Base-by-base conservation (phyloP, 1,140 invertebrate genomes). In the Mylabris phalerata region DNA sequence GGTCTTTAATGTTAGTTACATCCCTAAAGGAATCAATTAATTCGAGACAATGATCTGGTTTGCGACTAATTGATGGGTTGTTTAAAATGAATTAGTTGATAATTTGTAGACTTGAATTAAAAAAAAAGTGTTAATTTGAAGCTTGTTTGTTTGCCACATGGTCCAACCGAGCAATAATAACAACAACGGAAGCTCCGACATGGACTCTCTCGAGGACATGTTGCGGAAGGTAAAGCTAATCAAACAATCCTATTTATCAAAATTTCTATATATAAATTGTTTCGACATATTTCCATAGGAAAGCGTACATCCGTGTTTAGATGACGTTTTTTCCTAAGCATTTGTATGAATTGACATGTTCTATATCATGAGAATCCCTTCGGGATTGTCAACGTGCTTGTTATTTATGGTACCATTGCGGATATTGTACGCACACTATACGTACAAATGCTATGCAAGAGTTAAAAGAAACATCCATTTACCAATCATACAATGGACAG, bases 161-260 rank as follows among this genome's bases (percentile, higher is more conserved):
- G 73, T 75, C 60, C 73, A 73, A 57, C 73, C 73, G 59, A 71
- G 73, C 66, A 83, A 83, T 62, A 83, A 71, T 46, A 55, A 81
- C 74, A 84, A 83, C 77, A 86, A 85, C 75, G 81, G 82, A 73
- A 79, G 84, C 73, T 79, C 85, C 76, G 86, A 88, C 77, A 87
- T 88, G 81, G 86, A 89, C 71, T 88, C 87, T 62, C 78, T 89
- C 64, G 86, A 89, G 73, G 87, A 89, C 77, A 88, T 88, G 85
- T 80, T 89, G 71, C 82, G 85, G 72, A 89, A 89, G 86, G 86
- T 89, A 79, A 81, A 51, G 40, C 5, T 9, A 32, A 32, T 32
- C 32, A 32, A 32, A 32, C 4, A 1, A 32, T 32, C 32, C 4
- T 5, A 32, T 32, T 32, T 32, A 32, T 32, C 7, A 4, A 32